A percentile compares a stretch with the other conserved stretches of the same genome.
Evolutionary conservation across 2,797 vertebrate species (phyloP).

Genomic region (Channallabes apus): DNA sequence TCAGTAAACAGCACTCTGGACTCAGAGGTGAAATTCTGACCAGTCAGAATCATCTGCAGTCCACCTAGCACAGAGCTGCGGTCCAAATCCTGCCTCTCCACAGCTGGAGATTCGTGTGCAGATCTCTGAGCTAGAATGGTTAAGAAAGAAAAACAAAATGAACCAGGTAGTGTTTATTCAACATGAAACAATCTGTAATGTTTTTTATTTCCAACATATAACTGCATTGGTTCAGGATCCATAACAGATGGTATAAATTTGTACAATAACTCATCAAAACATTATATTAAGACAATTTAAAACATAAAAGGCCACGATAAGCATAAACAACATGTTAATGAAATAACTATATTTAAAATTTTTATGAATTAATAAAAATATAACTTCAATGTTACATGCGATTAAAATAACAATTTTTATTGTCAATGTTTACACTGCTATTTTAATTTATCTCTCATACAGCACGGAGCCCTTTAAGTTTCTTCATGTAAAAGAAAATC

Average conservation of each 20-base stretch:
- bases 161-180: neutral
- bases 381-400: neutral
- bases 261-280: neutral
- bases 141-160: neutral
- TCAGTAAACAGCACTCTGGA: constrained; percentile 95
- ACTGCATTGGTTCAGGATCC: neutral
- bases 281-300: neutral
- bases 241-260: neutral
- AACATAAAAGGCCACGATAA: neutral
- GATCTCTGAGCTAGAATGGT: constrained; percentile 87
- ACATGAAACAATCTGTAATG: neutral
- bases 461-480: neutral
- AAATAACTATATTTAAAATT: neutral
- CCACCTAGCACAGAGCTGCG: constrained; percentile 87
- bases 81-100: constrained; percentile 88
- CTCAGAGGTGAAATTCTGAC: constrained; percentile 92
- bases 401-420: neutral
- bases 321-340: neutral
- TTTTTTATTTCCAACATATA: neutral
- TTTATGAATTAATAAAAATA: too few species aligned
- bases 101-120: constrained; percentile 89
- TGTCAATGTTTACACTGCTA: neutral
- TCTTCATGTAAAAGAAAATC: neutral
- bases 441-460: neutral
- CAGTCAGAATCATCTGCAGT: constrained; percentile 92